Base-by-base conservation (phyloP, 2,888 invertebrate species). In the Chorisops tibialis region DNA sequence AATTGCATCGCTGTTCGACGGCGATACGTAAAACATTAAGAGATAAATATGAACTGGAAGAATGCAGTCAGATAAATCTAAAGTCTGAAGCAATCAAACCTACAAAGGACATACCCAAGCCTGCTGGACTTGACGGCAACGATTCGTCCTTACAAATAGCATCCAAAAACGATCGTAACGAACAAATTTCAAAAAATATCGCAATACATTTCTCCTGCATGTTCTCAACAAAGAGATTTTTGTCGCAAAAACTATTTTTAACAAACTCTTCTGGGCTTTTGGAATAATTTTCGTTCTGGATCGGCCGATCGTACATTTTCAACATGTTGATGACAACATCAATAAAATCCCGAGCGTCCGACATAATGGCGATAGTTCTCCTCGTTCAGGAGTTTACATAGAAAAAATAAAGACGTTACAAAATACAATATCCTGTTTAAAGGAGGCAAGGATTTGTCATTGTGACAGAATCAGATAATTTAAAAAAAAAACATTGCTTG, bases 161-260 rank as follows among this genome's bases (percentile, higher is more conserved):
- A 38, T 39, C 45, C 48, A 64, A 38, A 41, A 64, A 51, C n/a
- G 24, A 19, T 12, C 47, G 16, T 21, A 58, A 19, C 22, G 39
- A 48, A 47, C 59, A 61, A 14, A 64, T 59, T 14, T 64, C 61
- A 22, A 58, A 61, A 45, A 64, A 64, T 22, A 48, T 30, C 30
- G 37, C 21, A 22, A 64, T 30, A 48, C 22, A 47, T 37, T 58
- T 45, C 37, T 61, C 58, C 30, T 64, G 51, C 35, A 37, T 35
- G 22, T 51, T 9, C 21, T 39, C 39, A 7, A 61, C 41, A 21
- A 64, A 61, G 14, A 64, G 50, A 19, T 61, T 43, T n/a, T 61
- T 61, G 9, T 65, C 62, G 50, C 62, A 62, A 47, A 41, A 45
- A 35, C 62, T 22, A 41, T 18, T 47, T 37, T 65, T 65, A 30